phyloP scores from a whole-genome alignment of 2,113 vertebrate species.

The Bostrychus sinensis region DNA sequence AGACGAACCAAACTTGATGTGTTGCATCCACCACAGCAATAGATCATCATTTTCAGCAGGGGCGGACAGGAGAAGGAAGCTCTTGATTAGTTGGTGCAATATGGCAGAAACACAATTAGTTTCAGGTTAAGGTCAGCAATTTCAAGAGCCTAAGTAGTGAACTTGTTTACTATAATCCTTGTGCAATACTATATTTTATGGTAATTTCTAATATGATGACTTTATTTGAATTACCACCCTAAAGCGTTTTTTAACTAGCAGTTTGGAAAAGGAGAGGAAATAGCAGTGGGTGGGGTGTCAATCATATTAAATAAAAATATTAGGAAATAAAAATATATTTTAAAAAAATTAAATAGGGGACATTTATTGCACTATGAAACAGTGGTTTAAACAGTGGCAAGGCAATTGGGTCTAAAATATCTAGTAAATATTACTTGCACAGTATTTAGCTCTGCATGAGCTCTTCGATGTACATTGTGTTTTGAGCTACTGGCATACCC shows the following conservation, averaged over 20 bases:
- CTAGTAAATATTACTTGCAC: too few relatives aligned
- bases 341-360: too few relatives aligned
- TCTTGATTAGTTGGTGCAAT: slow-evolving; percentile 60
- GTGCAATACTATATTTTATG: not conserved
- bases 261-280: not conserved
- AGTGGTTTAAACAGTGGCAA: too few relatives aligned
- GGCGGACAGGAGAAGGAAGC: slow-evolving; percentile 52
- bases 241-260: not conserved
- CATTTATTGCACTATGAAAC: too few relatives aligned
- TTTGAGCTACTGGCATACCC: too few relatives aligned
- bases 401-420: too few relatives aligned
- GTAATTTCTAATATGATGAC: not conserved
- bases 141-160: slow-evolving; percentile 28
- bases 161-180: not conserved
- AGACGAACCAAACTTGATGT: slow-evolving; percentile 55
- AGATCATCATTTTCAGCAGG: slow-evolving; percentile 53
- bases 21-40: slow-evolving; percentile 36
- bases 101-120: slow-evolving; percentile 53
- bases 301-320: too few relatives aligned
- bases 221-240: not conserved
- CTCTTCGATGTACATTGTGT: too few relatives aligned
- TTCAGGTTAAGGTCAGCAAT: slow-evolving; percentile 17
- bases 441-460: too few relatives aligned
- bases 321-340: too few relatives aligned
- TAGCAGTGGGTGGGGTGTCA: too few relatives aligned